These are phyloP conservation scores for Rhopalosiphum nymphaeae DNA, from an alignment of 2,888 invertebrate genomes.

Conservation along the genomic window DNA sequence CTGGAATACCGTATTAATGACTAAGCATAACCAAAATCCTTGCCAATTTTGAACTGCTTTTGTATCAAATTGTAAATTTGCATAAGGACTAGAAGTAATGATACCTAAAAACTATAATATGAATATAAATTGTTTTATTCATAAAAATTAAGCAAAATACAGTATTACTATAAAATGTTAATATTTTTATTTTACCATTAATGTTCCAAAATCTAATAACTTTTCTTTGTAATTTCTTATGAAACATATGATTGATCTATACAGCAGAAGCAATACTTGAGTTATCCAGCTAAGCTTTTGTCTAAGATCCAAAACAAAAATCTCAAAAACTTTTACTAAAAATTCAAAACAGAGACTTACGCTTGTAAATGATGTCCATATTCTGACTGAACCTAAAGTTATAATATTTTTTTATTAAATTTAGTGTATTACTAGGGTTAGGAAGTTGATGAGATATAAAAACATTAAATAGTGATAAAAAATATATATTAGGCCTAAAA, in stretches of 20 bases:
- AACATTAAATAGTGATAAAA: background rate
- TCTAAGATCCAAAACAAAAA: slow-evolving; percentile 21
- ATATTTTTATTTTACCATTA: slow-evolving; percentile 34
- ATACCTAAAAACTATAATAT: slow-evolving; percentile 46
- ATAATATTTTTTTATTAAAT: background rate
- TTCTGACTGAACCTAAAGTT: slow-evolving; percentile 42
- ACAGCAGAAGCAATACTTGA: slow-evolving; percentile 30
- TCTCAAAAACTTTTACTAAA: background rate
- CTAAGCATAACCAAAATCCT: slow-evolving; percentile 61
- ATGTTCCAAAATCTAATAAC: slow-evolving; percentile 47
- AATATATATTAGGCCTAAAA: background rate
- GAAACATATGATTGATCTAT: slow-evolving; percentile 34
- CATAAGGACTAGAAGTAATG: slow-evolving; percentile 40
- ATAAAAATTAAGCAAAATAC: background rate
- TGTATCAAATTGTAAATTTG: slow-evolving; percentile 53
- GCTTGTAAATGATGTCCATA: slow-evolving; percentile 57
- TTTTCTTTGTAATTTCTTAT: slow-evolving; percentile 56
- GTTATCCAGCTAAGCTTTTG: slow-evolving; percentile 31
- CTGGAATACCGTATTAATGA: slow-evolving; percentile 48
- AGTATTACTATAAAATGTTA: background rate
- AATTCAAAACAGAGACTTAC: slow-evolving; percentile 34
- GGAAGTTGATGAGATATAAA: background rate
- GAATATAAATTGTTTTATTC: background rate
- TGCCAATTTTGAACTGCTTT: slow-evolving; percentile 62
- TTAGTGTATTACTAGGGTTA: background rate